Evolutionary conservation across 2,888 invertebrate genomes (phyloP).

Genomic region (Physocephala rufipes): DNA sequence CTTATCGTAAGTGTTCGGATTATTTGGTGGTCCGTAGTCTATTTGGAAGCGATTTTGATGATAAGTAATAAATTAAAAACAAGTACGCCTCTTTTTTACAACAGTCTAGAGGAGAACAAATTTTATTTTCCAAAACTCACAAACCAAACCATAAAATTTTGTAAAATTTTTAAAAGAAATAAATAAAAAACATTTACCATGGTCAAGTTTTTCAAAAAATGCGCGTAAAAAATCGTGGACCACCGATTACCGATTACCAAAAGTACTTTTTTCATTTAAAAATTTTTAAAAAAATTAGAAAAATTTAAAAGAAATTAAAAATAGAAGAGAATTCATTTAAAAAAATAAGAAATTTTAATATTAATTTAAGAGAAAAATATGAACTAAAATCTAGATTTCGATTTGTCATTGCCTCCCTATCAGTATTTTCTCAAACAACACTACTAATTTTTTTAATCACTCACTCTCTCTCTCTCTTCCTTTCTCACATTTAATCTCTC

Average conservation of each 20-base stretch:
- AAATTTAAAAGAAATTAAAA: background rate
- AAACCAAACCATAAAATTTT: background rate
- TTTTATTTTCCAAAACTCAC: too few species aligned
- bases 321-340: background rate
- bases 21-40: too few species aligned
- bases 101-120: too few species aligned
- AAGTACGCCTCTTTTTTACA: too few species aligned
- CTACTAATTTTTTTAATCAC: too few species aligned
- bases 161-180: background rate
- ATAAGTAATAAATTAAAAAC: too few species aligned
- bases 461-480: conserved; percentile 30
- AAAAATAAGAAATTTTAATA: background rate
- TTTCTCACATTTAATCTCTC: conserved; percentile 28
- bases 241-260: background rate
- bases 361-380: background rate
- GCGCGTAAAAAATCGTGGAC: background rate
- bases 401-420: conserved; percentile 18
- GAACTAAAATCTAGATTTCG: background rate
- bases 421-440: conserved; percentile 23
- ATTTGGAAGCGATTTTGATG: too few species aligned
- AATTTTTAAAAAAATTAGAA: too few species aligned
- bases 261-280: background rate
- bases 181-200: background rate
- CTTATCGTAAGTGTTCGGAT: too few species aligned
- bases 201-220: too few species aligned